Percentiles rank a stretch among this genome's conserved stretches.
Conservation (phyloP, 2,888 invertebrate genomes). For the Cheilosia pagana region DNA sequence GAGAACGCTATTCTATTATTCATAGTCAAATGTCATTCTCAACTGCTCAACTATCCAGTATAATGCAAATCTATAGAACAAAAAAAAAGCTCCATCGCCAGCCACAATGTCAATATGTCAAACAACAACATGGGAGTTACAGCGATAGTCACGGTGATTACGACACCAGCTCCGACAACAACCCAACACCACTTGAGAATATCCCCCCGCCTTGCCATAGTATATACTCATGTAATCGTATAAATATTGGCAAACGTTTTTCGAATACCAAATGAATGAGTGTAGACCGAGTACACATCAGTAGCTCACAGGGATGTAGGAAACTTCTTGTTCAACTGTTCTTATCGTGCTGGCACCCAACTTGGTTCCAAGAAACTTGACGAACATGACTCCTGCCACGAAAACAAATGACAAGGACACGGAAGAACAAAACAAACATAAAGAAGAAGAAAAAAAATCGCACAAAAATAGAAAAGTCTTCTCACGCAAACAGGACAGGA, state of each 20-base stretch:
- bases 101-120: conserved; percentile 40
- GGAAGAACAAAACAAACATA: conserved; percentile 1
- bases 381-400: conserved; percentile 56
- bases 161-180: conserved; percentile 42
- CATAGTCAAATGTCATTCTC: not conserved
- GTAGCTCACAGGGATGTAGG: conserved; percentile 9
- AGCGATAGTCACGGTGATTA: conserved; percentile 55
- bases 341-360: conserved; percentile 53
- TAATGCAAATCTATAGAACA: not conserved
- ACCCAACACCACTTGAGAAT: conserved; percentile 41
- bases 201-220: conserved; percentile 12
- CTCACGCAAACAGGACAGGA: conserved; percentile 61
- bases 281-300: conserved; percentile 5
- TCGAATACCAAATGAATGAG: conserved; percentile 58
- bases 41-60: not conserved
- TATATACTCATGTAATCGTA: conserved; percentile 48
- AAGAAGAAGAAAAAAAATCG: not conserved
- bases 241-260: conserved; percentile 69
- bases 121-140: conserved; percentile 31
- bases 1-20: not conserved
- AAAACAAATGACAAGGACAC: conserved; percentile 38
- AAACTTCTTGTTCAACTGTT: conserved; percentile 34
- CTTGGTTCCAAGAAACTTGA: conserved; percentile 54
- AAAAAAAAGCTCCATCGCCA: not conserved
- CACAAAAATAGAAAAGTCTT: conserved; percentile 47